phyloP scores from a whole-genome alignment of 2,113 vertebrate genomes.

The Pseudopipra pipra region DNA sequence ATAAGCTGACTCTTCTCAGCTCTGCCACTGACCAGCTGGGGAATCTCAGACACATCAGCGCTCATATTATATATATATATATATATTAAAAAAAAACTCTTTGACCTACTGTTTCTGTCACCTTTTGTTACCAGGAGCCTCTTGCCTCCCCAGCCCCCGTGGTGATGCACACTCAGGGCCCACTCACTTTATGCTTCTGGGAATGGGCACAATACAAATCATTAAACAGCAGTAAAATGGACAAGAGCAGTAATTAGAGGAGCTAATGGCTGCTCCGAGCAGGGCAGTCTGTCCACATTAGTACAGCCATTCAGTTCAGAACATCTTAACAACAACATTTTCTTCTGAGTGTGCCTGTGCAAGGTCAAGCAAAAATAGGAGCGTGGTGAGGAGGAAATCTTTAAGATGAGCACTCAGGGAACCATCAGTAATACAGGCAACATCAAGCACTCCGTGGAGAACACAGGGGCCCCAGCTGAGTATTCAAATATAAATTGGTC shows the following conservation, averaged over 20 bases:
- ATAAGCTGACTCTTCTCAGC: not conserved
- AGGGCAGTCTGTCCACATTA: not conserved
- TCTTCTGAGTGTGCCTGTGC: not conserved
- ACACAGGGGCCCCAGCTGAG: not conserved
- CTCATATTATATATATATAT: not conserved
- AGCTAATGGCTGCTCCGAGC: not conserved
- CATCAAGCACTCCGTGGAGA: not conserved
- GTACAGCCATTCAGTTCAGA: not conserved
- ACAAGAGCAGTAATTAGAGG: slow-evolving; percentile 11
- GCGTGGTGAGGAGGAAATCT: not conserved
- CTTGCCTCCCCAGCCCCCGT: not conserved
- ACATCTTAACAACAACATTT: not conserved
- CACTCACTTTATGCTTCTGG: not conserved
- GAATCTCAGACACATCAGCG: accelerated
- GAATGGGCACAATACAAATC: not conserved
- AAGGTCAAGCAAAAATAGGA: slow-evolving; percentile 32
- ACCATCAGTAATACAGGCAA: not conserved
- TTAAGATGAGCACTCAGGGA: not conserved
- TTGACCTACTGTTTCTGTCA: not conserved
- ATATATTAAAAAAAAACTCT: not conserved
- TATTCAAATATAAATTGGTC: slow-evolving; percentile 19
- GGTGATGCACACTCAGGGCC: not conserved
- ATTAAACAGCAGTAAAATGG: not conserved
- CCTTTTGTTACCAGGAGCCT: not conserved
- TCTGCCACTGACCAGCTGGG: not conserved